Evolutionary conservation across 2,797 vertebrate genomes (phyloP), one percentile per base, ranked within the genome.

Genomic region (Moxostoma hubbsi): DNA sequence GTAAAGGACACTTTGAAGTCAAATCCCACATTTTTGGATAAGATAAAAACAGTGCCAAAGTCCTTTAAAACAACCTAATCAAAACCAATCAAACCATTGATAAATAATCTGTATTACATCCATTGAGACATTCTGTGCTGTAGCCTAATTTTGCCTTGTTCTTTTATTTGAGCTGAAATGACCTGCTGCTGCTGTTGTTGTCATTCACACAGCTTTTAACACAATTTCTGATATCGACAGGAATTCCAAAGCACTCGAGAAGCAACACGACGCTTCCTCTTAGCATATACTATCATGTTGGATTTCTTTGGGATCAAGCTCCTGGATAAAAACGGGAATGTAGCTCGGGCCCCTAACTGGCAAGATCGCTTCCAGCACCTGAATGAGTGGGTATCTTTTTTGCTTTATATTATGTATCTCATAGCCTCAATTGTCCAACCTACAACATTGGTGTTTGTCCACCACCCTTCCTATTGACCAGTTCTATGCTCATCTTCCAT

Each of bases 201-300:
- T 8, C 15, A 15, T 15, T 61, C 50, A 0, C 0, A 79, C 46
- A 77, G 73, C 70, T 84, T 89, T 70, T 59, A 65, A 66, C 16
- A 69, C 13, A 54, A 1, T 67, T 72, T 57, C 43, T 71, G 49
- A 57, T 57, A 12, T 75, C 50, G 58, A 84, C 91, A 99, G 98
- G 97, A 98, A 93, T 99, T 99, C 93, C 97, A 98, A 94, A 97
- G 94, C 91, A 97, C 95, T 77, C 96, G 96, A 83, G 97, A 99
- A 91, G 97, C 97, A 54, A 97, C 96, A 92, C 93, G 94, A 86
- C 95, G 97, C 86, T 98, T 98, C 83, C 86, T 98, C 68, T 91
- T 95, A 24, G 97, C 96, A 70, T 99, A 99, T 82, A 95, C 97
- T 87, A 94, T 99, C 87, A 99, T 99, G 98, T 81, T 99, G 92